phyloP scores from a whole-genome alignment of 2,113 vertebrate genomes.

The Scomber scombrus region DNA sequence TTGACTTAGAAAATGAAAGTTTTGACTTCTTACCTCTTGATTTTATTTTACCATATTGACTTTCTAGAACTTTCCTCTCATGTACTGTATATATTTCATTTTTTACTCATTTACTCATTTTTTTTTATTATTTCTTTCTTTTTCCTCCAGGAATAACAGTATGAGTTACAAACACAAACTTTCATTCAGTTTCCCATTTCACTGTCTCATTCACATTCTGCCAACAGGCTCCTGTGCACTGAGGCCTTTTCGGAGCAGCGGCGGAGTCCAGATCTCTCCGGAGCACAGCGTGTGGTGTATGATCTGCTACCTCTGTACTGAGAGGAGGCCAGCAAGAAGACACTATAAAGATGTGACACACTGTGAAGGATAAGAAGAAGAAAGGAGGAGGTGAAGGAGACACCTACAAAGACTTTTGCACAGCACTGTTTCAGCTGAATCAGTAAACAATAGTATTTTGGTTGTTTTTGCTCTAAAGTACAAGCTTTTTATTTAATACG shows the following conservation, averaged over 20 bases:
- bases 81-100: no score
- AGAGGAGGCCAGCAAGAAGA: slow-evolving; percentile 39
- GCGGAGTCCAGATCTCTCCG: slow-evolving; percentile 80
- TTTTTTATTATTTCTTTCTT: no score
- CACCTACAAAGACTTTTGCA: neutral
- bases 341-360: slow-evolving; percentile 36
- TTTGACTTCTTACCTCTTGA: no score
- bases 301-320: slow-evolving; percentile 76
- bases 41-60: no score
- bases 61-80: no score
- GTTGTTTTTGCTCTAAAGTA: no score
- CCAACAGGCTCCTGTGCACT: slow-evolving; percentile 81
- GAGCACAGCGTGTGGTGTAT: slow-evolving; percentile 83
- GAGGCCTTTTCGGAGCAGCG: slow-evolving; percentile 72
- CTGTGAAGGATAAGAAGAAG: slow-evolving; percentile 11
- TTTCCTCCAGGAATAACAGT: no score
- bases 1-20: no score
- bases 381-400: neutral
- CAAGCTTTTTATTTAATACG: no score
- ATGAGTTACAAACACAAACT: no score
- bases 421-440: neutral
- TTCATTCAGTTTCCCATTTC: neutral
- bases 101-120: no score
- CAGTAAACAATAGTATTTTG: neutral
- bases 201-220: neutral